Conservation (phyloP, 1,140 invertebrate genomes). For the Scylla paramamosain region DNA sequence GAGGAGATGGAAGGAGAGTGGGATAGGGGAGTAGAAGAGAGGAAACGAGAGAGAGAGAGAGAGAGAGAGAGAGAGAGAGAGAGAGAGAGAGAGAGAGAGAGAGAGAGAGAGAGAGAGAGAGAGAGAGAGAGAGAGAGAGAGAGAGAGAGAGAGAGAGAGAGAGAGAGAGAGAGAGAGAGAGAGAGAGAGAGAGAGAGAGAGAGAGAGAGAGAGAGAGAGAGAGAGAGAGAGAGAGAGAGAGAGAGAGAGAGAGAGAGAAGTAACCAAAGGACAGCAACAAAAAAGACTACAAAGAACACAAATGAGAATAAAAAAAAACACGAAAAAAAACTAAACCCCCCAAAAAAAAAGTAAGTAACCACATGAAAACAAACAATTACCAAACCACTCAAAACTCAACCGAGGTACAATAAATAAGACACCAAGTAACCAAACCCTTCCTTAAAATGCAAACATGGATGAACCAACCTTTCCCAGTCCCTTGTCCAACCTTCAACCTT, state of each 20-base stretch:
- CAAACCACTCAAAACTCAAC: too few relatives aligned
- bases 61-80: background rate
- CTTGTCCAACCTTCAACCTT: too few relatives aligned
- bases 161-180: constrained; percentile 30
- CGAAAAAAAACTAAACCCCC: too few relatives aligned
- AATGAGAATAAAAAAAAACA: too few relatives aligned
- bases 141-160: constrained; percentile 17
- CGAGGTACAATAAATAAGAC: too few relatives aligned
- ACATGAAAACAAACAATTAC: too few relatives aligned
- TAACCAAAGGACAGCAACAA: too few relatives aligned
- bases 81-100: background rate
- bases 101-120: background rate
- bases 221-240: background rate
- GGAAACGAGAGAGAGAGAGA: background rate
- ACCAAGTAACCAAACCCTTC: too few relatives aligned
- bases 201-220: background rate
- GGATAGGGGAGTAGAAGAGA: background rate
- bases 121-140: background rate
- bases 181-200: background rate
- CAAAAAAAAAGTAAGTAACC: too few relatives aligned
- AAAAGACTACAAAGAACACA: too few relatives aligned
- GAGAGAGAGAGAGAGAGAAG: background rate
- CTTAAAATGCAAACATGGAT: too few relatives aligned
- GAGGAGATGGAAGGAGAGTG: background rate
- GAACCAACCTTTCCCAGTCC: too few relatives aligned